Evolutionary conservation across 2,888 invertebrate genomes (phyloP), one percentile per base, ranked within the genome.

Genomic region (Hydrotaea diabolus): DNA sequence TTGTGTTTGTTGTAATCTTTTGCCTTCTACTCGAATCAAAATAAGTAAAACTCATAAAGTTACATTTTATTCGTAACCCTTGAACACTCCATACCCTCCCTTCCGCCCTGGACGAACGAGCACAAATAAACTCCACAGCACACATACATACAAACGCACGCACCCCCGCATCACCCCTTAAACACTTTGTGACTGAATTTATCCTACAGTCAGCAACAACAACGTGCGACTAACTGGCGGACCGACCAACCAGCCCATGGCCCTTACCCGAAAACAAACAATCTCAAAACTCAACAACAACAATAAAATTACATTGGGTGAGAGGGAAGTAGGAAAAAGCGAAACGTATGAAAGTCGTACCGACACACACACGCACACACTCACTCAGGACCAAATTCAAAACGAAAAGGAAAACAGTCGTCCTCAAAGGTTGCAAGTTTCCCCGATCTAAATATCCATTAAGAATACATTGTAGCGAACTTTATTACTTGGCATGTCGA

Each of bases 41-140:
- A 76, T 62, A 80, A 75, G 57, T 69, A 59, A 75, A 80, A 80
- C 80, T 80, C 80, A 76, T 80, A 76, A 76, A 76, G 55, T 72
- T 69, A 76, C 62, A 72, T 71, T 72, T 76, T 64, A 53, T 76
- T 80, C 15, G 36, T 39, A 76, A 71, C 76, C 80, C 71, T 76
- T 69, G 53, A 49, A 75, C 43, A n/a, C n/a, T n/a, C n/a, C n/a
- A 74, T 55, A 53, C 72, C 31, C 55, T 69, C 46, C 66, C 2
- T 13, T 39, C 62, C 26, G 43, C 2, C 31, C 3, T 31, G n/a
- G n/a, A n/a, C 7, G 31, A 11, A 19, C 21, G 39, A 43, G 53
- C 57, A 77, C 57, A 77, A 69, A 77, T 19, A 62, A 19, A 49
- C 66, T 57, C 36, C 11, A 36, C 17, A n/a, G 1, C 4, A 59